Evolutionary conservation across 2,113 vertebrate species (phyloP), one percentile per base, ranked within the genome.

Genomic region (Eudorcas thomsonii): DNA sequence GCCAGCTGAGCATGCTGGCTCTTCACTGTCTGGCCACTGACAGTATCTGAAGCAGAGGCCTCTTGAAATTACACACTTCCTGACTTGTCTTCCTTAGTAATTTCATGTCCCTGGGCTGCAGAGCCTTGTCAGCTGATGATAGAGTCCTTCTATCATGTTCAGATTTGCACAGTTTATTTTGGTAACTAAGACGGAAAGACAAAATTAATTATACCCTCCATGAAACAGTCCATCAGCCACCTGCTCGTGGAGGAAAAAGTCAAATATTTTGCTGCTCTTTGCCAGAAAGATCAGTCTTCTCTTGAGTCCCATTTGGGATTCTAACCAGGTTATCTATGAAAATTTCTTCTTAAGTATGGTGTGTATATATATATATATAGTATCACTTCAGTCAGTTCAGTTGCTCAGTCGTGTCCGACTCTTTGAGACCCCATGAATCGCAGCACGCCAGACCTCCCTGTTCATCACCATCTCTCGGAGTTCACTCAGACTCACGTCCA

Each of bases 111-210:
- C 0, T 1, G 64, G 60, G 78, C 93, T 82, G 89, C 81, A 23
- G 26, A 64, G 45, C 16, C 83, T 15, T 78, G 84, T 55, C 93
- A 92, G 52, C n/a, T 3, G 8, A 83, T 93, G 85, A 91, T n/a
- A 43, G 94, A 96, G 25, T 82, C 57, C 59, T 82, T 92, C 81
- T 92, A 77, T 4, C 36, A 4, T 50, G 30, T 14, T 94, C 0
- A 78, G 86, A 96, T 97, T 90, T 45, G 1, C 74, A 90, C 39
- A 23, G 94, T 94, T 98, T 96, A 95, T 94, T 96, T 97, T 89
- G 78, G 97, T 84, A 57, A 80, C 97, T 96, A 97, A 89, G 85
- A 97, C 85, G 62, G 95, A 97, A 98, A 97, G 64, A 93, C 54
- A 96, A 57, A 86, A 83, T 78, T 77, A 96, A 96, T 97, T 97